These are phyloP conservation scores for Helicoverpa armigera DNA, from an alignment of 1,140 invertebrate species.

Conservation along the genomic window DNA sequence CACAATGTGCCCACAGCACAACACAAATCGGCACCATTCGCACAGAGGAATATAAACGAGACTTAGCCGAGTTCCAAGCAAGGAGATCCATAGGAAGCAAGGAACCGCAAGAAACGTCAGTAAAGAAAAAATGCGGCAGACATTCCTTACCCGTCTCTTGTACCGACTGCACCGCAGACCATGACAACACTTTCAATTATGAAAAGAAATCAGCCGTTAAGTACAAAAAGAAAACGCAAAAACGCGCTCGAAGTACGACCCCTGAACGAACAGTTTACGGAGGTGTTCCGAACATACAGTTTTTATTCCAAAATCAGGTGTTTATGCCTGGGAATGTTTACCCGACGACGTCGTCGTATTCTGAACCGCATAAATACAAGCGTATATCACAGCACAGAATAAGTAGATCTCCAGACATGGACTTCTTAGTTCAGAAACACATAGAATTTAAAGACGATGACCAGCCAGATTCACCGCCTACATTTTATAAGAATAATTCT, in stretches of 20 bases:
- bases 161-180: slow-evolving; percentile 75
- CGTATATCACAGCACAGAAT: slow-evolving; percentile 53
- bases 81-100: slow-evolving; percentile 72
- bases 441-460: slow-evolving; percentile 79
- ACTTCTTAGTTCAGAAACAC: slow-evolving; percentile 71
- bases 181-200: slow-evolving; percentile 78
- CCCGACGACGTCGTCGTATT: slow-evolving; percentile 61
- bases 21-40: slow-evolving; percentile 75
- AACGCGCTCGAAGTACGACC: slow-evolving; percentile 65
- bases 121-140: slow-evolving; percentile 77
- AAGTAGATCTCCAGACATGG: slow-evolving; percentile 63
- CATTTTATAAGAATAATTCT: slow-evolving; percentile 81
- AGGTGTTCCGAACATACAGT: slow-evolving; percentile 81
- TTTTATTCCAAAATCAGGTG: slow-evolving; percentile 84
- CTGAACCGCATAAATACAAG: slow-evolving; percentile 69
- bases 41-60: slow-evolving; percentile 83
- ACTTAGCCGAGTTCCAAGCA: slow-evolving; percentile 83
- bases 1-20: slow-evolving; percentile 53
- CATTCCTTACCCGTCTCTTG: slow-evolving; percentile 81
- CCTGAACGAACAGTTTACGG: slow-evolving; percentile 66
- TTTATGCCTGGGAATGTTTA: slow-evolving; percentile 81
- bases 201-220: slow-evolving; percentile 81
- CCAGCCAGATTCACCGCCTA: slow-evolving; percentile 66
- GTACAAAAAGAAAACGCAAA: slow-evolving; percentile 78
- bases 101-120: slow-evolving; percentile 67